Conservation (phyloP, 2,797 vertebrate genomes). For the Nannoperca obscura region DNA sequence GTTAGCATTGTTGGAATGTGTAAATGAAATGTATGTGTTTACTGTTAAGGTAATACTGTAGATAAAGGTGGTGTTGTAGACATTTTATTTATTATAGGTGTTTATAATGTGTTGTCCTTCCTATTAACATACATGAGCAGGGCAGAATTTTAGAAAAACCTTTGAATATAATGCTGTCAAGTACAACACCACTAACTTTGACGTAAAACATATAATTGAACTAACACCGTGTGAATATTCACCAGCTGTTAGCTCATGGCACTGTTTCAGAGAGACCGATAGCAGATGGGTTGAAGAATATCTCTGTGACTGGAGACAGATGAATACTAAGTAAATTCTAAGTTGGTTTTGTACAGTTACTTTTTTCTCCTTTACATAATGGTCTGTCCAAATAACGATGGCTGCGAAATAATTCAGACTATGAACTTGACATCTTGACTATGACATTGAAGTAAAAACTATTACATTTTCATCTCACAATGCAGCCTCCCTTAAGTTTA, state of each 20-base stretch:
- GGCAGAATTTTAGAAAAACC: neutral
- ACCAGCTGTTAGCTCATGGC: neutral
- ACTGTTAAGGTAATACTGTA: neutral
- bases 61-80: neutral
- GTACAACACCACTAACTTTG: neutral
- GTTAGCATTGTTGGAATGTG: neutral
- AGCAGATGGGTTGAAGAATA: neutral
- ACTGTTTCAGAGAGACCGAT: neutral
- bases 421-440: neutral
- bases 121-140: neutral
- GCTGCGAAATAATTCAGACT: neutral
- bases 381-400: neutral
- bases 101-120: neutral
- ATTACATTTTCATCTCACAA: neutral
- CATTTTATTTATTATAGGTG: neutral
- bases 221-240: too few species aligned
- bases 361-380: neutral
- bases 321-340: neutral
- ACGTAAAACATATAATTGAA: too few species aligned
- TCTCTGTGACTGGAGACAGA: neutral
- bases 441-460: neutral
- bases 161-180: neutral
- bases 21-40: neutral
- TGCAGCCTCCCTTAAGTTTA: neutral
- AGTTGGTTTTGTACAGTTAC: neutral